These are phyloP conservation scores for Silvanus unidentatus DNA, from an alignment of 2,888 invertebrate genomes.

Conservation along the genomic window DNA sequence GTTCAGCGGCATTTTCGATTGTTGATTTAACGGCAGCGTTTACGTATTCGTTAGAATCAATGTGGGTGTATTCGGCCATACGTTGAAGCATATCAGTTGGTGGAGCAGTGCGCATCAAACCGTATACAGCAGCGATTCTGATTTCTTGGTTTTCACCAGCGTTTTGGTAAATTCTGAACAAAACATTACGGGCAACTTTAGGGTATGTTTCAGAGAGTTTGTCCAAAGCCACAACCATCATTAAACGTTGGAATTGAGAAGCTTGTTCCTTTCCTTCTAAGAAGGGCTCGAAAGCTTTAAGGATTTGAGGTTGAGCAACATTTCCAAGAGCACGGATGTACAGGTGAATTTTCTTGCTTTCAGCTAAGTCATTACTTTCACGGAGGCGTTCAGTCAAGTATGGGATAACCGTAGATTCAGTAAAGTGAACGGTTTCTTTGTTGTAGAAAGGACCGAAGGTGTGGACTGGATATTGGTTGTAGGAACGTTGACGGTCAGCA, in stretches of 20 bases:
- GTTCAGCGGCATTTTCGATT: conserved; percentile 52
- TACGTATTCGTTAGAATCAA: conserved; percentile 59
- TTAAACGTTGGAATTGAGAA: conserved; percentile 57
- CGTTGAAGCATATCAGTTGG: conserved; percentile 59
- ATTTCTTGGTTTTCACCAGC: conserved; percentile 59
- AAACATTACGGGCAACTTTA: conserved; percentile 50
- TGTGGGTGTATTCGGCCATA: conserved; percentile 63
- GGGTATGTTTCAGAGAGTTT: conserved; percentile 51
- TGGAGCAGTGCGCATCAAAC: conserved; percentile 57
- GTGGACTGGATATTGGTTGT: conserved; percentile 60
- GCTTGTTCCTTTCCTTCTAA: conserved; percentile 56
- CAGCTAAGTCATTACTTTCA: conserved; percentile 49
- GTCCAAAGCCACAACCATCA: conserved; percentile 56
- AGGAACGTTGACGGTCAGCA: conserved; percentile 53
- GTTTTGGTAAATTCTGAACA: conserved; percentile 63
- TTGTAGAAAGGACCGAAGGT: conserved; percentile 57
- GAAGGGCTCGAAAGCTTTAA: conserved; percentile 60
- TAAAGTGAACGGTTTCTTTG: conserved; percentile 47
- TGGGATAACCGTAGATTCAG: conserved; percentile 55
- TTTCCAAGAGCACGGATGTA: conserved; percentile 62
- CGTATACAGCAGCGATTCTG: conserved; percentile 58
- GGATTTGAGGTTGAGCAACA: conserved; percentile 56
- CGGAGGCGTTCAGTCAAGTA: conserved; percentile 52
- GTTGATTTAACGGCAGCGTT: conserved; percentile 59
- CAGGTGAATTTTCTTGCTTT: conserved; percentile 54